These are phyloP conservation scores for Meghimatium bilineatum DNA, from an alignment of 2,888 invertebrate genomes.

Conservation along the genomic window DNA sequence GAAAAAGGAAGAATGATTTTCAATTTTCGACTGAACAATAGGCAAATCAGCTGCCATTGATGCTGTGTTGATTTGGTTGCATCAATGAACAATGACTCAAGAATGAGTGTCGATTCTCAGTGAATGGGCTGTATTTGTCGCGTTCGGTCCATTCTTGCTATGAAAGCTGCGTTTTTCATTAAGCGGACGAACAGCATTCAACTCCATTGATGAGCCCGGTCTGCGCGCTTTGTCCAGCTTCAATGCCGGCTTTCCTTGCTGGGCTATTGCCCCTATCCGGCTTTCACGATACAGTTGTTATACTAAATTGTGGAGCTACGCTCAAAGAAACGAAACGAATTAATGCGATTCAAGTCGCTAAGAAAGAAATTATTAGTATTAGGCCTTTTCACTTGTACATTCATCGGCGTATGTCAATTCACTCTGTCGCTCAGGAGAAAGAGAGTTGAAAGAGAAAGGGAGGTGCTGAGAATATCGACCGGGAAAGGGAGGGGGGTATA, in stretches of 20 bases:
- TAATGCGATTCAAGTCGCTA: conserved; percentile 50
- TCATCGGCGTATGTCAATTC: conserved; percentile 3
- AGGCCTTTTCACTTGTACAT: conserved; percentile 14
- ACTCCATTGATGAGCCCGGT: conserved; percentile 56
- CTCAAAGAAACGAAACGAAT: conserved; percentile 52
- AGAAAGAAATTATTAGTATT: conserved; percentile 39
- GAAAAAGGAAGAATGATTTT: conserved; percentile 69
- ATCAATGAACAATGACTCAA: conserved; percentile 62
- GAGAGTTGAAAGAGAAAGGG: neutral
- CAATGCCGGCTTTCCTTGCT: conserved; percentile 60
- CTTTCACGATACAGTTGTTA: conserved; percentile 55
- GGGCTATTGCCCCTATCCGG: conserved; percentile 50
- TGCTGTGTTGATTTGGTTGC: conserved; percentile 74
- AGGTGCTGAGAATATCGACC: too few relatives aligned
- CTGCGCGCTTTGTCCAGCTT: conserved; percentile 54
- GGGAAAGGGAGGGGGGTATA: neutral
- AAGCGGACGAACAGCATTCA: conserved; percentile 58
- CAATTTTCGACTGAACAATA: conserved; percentile 74
- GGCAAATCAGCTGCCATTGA: conserved; percentile 69
- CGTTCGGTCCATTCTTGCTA: conserved; percentile 68
- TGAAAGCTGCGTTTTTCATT: conserved; percentile 65
- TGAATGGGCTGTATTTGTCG: conserved; percentile 73
- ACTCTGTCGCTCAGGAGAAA: neutral
- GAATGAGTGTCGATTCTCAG: conserved; percentile 68
- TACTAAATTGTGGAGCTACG: conserved; percentile 52